These are phyloP conservation scores for Drosophila pectinifera DNA, from an alignment of 1,140 invertebrate species.

Conservation along the genomic window DNA sequence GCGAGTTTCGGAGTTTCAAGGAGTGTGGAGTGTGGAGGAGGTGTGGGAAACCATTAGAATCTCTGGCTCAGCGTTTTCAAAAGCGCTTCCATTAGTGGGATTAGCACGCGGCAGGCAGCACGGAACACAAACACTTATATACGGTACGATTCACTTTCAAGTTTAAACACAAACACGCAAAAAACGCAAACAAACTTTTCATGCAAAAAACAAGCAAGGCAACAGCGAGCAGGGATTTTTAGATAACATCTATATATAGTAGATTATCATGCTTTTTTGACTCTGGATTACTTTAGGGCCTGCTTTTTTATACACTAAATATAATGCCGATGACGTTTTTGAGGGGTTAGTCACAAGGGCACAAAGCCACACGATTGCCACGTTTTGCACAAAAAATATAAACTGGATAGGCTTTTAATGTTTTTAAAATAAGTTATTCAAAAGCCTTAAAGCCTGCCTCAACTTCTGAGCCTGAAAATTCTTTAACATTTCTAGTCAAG, in stretches of 20 bases:
- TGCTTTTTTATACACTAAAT: conserved; percentile 14
- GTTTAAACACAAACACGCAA: conserved; percentile 25
- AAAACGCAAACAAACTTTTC: conserved; percentile 31
- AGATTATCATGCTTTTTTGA: conserved; percentile 34
- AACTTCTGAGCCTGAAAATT: not conserved
- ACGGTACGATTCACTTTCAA: conserved; percentile 34
- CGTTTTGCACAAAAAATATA: not conserved
- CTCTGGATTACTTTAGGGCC: conserved; percentile 6
- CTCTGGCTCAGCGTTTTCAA: conserved; percentile 53
- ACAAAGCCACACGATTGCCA: not conserved
- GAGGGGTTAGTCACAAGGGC: conserved; percentile 30
- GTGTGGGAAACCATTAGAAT: conserved; percentile 64
- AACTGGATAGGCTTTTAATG: not conserved
- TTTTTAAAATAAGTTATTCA: not conserved
- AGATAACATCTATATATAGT: conserved; percentile 1
- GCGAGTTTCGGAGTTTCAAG: not conserved
- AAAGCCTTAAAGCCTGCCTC: not conserved
- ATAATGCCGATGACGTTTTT: conserved; percentile 24
- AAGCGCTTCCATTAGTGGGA: conserved; percentile 74
- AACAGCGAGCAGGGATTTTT: conserved; percentile 12
- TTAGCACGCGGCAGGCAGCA: conserved; percentile 62
- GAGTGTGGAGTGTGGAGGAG: not conserved
- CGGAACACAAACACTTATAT: conserved; percentile 31
- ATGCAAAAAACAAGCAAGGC: conserved; percentile 37
- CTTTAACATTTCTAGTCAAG: not conserved